These are phyloP conservation scores for Acanthisitta chloris DNA, from an alignment of 2,113 vertebrate species.

Conservation along the genomic window DNA sequence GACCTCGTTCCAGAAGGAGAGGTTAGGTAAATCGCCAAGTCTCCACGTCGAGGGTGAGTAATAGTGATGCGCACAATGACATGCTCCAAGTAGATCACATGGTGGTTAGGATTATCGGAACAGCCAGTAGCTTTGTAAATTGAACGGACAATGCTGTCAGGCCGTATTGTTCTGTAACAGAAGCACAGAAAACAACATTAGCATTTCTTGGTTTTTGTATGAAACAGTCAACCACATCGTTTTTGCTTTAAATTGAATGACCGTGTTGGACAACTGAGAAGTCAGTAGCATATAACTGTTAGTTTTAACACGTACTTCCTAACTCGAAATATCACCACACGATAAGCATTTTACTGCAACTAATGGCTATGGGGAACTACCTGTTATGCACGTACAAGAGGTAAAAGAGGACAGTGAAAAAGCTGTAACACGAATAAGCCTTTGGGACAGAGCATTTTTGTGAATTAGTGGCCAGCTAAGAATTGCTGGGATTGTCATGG, in stretches of 20 bases:
- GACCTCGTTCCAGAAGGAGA: conserved; percentile 98
- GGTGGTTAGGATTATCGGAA: conserved; percentile 90
- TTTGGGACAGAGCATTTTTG: conserved; percentile 14
- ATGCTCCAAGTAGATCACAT: conserved; percentile 96
- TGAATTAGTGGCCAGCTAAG: conserved; percentile 30
- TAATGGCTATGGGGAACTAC: background rate
- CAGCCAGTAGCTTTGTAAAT: conserved; percentile 98
- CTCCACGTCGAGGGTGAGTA: conserved; percentile 92
- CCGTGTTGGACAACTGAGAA: background rate
- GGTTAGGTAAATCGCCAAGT: conserved; percentile 96
- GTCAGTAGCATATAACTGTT: background rate
- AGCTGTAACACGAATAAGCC: background rate
- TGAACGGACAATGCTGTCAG: conserved; percentile 90
- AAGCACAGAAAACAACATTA: background rate
- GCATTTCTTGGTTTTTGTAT: background rate
- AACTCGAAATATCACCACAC: background rate
- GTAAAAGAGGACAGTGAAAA: background rate
- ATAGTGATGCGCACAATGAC: conserved; percentile 96
- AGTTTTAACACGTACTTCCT: background rate
- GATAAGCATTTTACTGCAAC: background rate
- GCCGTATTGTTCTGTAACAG: conserved; percentile 89
- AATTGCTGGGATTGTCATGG: conserved; percentile 11
- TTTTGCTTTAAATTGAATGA: background rate
- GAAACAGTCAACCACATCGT: background rate
- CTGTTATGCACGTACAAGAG: background rate